Evolutionary conservation across 1,140 invertebrate species (phyloP), one percentile per base, ranked within the genome.

Genomic region (Megathymus violae): DNA sequence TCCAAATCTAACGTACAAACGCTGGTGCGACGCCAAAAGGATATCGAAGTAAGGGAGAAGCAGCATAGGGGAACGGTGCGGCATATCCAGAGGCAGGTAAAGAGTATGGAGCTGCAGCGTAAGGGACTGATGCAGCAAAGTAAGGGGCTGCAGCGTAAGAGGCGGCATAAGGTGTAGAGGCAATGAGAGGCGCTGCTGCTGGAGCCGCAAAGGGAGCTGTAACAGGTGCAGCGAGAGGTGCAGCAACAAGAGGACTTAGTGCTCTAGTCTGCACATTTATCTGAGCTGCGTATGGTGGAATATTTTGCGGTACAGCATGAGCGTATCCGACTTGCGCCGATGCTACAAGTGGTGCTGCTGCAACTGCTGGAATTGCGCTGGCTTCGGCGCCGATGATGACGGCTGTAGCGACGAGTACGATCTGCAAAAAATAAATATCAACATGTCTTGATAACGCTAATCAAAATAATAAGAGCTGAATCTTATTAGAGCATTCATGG

Each of bases 201-300:
- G 83, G 82, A 4, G 76, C 82, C 38, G 78, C 73, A 5, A 64
- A 15, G 13, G 75, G 73, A 6, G 71, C 66, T 41, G 69, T 67
- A 46, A 78, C 62, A 60, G 76, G 85, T 41, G 50, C 78, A 67
- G 41, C 79, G 19, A 58, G 61, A 38, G 46, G 79, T 51, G 72
- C 74, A 34, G 77, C 85, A 50, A 84, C 50, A 22, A 82, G 51
- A 17, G 87, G 78, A 41, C 75, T 82, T 0, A 92, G 56, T 27
- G 84, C 86, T 69, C 80, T 90, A 31, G 85, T 93, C 22, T 84
- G 85, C 1, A 93, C 82, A 72, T 88, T 93, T 34, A 93, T 71
- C 78, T 93, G 91, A 9, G 91, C 88, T 2, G 92, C 92, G 50
- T 91, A 92, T 1, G 93, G 93, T 15, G 92, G 91, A 47, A 93